Percentiles rank a stretch among this genome's conserved stretches.
Evolutionary conservation across 2,113 vertebrate species (phyloP).

Genomic region (Syngnathus typhle): DNA sequence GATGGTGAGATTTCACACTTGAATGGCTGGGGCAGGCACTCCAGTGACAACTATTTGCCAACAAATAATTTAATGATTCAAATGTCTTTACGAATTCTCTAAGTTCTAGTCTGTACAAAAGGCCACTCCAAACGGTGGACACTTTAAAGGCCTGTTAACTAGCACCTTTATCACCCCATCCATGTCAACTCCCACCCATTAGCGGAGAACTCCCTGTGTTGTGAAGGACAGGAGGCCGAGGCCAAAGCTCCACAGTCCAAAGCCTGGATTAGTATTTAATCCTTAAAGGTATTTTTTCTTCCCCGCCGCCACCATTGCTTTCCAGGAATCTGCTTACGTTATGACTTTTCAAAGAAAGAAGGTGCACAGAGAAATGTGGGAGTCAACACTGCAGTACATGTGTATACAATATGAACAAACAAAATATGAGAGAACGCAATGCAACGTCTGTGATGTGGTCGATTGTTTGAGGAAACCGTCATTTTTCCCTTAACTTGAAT

Average conservation of each 20-base stretch:
- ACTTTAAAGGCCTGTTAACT: constrained; percentile 39
- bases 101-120: background rate
- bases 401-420: background rate
- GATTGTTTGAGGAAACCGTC: too few species aligned
- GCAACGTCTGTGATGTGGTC: constrained; percentile 1
- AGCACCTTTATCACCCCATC: constrained; percentile 43
- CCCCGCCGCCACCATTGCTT: constrained; percentile 31
- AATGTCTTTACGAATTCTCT: background rate
- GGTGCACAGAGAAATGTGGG: constrained; percentile 17
- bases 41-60: background rate
- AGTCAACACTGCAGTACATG: constrained; percentile 15
- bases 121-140: constrained; percentile 29
- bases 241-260: constrained; percentile 48
- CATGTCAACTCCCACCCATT: constrained; percentile 49
- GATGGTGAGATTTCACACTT: background rate
- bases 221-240: constrained; percentile 56
- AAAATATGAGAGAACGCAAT: constrained; percentile 3
- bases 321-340: constrained; percentile 51
- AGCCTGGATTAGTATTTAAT: constrained; percentile 65
- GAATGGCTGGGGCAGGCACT: background rate
- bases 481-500: too few species aligned
- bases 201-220: constrained; percentile 43
- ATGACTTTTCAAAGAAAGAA: constrained; percentile 38
- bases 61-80: background rate
- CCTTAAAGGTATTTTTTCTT: constrained; percentile 53